Conservation (phyloP, 2,888 invertebrate genomes). For the Octonoba sinensis region DNA sequence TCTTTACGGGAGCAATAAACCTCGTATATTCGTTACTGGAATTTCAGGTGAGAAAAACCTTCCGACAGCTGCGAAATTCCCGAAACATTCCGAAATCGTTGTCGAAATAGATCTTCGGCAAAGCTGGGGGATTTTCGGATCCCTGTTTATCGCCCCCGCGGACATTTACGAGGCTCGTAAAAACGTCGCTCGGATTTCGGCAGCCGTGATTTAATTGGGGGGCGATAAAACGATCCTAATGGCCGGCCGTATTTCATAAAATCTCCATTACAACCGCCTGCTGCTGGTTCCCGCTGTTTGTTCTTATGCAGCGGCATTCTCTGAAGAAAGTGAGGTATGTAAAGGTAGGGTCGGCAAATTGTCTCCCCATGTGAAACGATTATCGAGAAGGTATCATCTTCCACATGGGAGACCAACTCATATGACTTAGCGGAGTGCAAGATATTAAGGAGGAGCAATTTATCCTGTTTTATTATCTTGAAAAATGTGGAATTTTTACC, state of each 20-base stretch:
- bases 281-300: conserved; percentile 1
- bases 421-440: too few relatives aligned
- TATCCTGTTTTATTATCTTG: too few relatives aligned
- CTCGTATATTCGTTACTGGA: too few relatives aligned
- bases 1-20: too few relatives aligned
- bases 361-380: too few relatives aligned
- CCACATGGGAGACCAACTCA: too few relatives aligned
- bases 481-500: too few relatives aligned
- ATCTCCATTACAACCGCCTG: conserved; percentile 38
- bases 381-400: too few relatives aligned
- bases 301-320: background rate
- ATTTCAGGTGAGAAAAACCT: too few relatives aligned
- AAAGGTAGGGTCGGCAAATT: too few relatives aligned
- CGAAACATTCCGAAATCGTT: conserved; percentile 29
- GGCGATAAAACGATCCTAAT: conserved; percentile 52
- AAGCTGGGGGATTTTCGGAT: conserved; percentile 30
- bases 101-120: conserved; percentile 31
- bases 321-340: too few relatives aligned
- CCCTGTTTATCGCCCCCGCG: conserved; percentile 22
- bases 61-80: background rate
- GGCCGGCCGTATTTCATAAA: conserved; percentile 56
- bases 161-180: conserved; percentile 50
- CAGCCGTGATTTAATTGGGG: conserved; percentile 57
- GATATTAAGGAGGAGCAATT: too few relatives aligned
- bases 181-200: conserved; percentile 48